These are phyloP conservation scores for Pantala flavescens DNA, from an alignment of 1,140 invertebrate genomes.

Conservation along the genomic window DNA sequence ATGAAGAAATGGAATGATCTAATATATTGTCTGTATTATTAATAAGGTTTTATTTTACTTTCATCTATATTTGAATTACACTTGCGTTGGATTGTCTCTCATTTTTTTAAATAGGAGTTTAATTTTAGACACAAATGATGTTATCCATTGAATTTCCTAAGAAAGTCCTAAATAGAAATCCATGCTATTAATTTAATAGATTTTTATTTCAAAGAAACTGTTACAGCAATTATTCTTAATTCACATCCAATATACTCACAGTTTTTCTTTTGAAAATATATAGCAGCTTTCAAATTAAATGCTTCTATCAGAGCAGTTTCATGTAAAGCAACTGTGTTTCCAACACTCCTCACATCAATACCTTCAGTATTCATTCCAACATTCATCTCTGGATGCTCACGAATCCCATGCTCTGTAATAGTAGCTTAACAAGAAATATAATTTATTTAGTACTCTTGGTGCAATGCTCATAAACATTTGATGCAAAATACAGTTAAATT, in stretches of 20 bases:
- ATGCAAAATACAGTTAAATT: neutral
- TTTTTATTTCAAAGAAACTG: too few species aligned
- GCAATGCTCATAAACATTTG: neutral
- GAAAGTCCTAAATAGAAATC: too few species aligned
- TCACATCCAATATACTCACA: constrained; percentile 42
- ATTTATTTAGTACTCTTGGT: neutral
- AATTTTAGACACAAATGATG: too few species aligned
- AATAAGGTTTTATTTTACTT: too few species aligned
- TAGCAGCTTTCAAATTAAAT: constrained; percentile 96
- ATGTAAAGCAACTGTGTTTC: constrained; percentile 91
- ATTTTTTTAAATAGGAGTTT: too few species aligned
- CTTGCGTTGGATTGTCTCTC: too few species aligned
- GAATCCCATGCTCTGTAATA: constrained; percentile 92
- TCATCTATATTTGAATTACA: too few species aligned
- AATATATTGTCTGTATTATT: too few species aligned
- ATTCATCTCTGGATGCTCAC: constrained; percentile 93
- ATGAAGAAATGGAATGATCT: too few species aligned
- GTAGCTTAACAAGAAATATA: constrained; percentile 52
- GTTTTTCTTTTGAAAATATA: constrained; percentile 95
- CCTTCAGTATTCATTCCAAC: constrained; percentile 98
- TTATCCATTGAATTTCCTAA: too few species aligned
- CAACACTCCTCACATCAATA: constrained; percentile 91
- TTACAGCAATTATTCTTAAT: neutral
- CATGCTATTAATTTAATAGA: too few species aligned
- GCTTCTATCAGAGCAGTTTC: constrained; percentile 96